These are phyloP conservation scores for Achatina immaculata DNA, from an alignment of 1,140 invertebrate species.

Conservation along the genomic window DNA sequence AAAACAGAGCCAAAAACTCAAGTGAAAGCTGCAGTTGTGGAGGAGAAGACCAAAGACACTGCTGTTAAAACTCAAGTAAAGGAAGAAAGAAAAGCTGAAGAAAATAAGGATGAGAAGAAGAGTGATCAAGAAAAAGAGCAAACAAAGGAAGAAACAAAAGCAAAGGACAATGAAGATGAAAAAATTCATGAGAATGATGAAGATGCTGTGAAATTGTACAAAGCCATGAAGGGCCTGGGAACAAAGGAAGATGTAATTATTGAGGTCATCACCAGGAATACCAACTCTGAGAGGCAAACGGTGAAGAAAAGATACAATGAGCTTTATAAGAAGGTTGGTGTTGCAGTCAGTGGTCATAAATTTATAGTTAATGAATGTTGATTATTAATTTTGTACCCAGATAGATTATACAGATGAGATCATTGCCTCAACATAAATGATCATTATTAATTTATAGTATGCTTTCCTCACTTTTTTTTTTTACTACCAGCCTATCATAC, in stretches of 20 bases:
- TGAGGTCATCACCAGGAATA: constrained; percentile 38
- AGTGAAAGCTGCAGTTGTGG: too few relatives aligned
- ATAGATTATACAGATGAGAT: too few relatives aligned
- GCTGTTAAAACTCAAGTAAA: background rate
- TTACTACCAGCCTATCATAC: too few relatives aligned
- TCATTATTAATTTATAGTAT: too few relatives aligned
- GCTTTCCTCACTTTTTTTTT: too few relatives aligned
- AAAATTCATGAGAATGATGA: constrained; percentile 44
- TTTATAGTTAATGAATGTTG: too few relatives aligned
- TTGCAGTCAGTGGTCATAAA: too few relatives aligned
- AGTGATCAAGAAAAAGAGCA: background rate
- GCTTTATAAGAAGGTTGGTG: constrained; percentile 27
- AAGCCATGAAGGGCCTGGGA: constrained; percentile 64
- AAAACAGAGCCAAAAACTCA: background rate
- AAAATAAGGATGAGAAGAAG: constrained; percentile 1
- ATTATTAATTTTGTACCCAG: too few relatives aligned
- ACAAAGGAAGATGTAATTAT: constrained; percentile 48
- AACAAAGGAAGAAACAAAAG: background rate
- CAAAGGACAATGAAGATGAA: constrained; percentile 5
- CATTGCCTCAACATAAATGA: too few relatives aligned
- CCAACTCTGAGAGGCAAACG: constrained; percentile 45
- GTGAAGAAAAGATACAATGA: constrained; percentile 48
- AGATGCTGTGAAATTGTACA: constrained; percentile 58
- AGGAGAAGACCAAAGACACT: background rate
- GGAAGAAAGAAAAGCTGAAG: background rate